Conservation (phyloP, 2,797 vertebrate genomes). For the Syngnathus acus region DNA sequence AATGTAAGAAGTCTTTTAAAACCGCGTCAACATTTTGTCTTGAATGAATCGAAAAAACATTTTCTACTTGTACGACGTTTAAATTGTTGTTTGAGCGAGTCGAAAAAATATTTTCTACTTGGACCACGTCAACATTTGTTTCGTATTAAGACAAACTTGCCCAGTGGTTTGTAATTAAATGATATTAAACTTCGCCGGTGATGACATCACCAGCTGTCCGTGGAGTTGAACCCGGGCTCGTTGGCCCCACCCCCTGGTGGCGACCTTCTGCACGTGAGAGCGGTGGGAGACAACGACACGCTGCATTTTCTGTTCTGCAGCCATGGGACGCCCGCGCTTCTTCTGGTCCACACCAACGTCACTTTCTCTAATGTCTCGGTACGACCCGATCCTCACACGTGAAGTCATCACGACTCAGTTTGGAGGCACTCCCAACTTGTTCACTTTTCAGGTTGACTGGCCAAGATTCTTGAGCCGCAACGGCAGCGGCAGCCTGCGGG, state of each 20-base stretch:
- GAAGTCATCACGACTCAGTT: neutral
- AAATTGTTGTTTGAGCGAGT: too few species aligned
- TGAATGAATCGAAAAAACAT: neutral
- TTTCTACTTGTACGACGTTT: neutral
- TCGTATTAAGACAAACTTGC: neutral
- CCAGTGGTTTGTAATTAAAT: too few species aligned
- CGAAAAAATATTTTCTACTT: too few species aligned
- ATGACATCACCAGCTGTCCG: neutral
- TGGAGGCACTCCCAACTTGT: neutral
- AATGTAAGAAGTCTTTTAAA: neutral
- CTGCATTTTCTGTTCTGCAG: constrained; percentile 84
- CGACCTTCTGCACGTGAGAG: constrained; percentile 77
- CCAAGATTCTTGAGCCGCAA: constrained; percentile 51
- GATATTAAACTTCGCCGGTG: too few species aligned
- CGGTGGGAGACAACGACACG: constrained; percentile 71
- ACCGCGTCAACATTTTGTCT: neutral
- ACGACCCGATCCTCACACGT: neutral
- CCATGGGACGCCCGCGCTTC: constrained; percentile 72
- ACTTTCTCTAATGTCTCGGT: constrained; percentile 61
- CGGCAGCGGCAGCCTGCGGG: constrained; percentile 58
- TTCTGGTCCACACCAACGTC: constrained; percentile 75
- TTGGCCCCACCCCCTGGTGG: constrained; percentile 15
- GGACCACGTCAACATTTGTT: neutral
- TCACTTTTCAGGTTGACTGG: constrained; percentile 71
- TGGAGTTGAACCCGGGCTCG: constrained; percentile 63